A percentile compares a stretch with the other conserved stretches of the same genome.
Evolutionary conservation across 2,888 invertebrate genomes (phyloP).

Genomic region (Agrotis exclamationis): DNA sequence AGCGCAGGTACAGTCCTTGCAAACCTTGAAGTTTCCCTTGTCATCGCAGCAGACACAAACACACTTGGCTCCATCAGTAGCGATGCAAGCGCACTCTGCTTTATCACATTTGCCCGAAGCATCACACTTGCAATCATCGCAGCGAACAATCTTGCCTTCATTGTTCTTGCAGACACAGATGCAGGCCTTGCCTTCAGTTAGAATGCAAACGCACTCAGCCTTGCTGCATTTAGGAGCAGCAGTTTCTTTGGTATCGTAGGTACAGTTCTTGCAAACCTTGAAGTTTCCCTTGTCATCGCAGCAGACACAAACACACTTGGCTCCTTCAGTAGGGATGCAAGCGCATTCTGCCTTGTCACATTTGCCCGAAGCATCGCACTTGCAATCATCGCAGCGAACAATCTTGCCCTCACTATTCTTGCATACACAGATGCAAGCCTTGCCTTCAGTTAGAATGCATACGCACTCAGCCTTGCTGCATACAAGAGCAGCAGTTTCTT

Average conservation of each 20-base stretch:
- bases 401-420: conserved; percentile 29
- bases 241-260: conserved; percentile 2
- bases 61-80: conserved; percentile 56
- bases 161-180: conserved; percentile 51
- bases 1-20: conserved; percentile 58
- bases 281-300: conserved; percentile 34
- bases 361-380: conserved; percentile 47
- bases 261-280: conserved; percentile 40
- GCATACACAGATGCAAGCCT: conserved; percentile 49
- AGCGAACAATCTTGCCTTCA: conserved; percentile 29
- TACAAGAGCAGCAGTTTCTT: not conserved
- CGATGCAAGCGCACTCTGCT: conserved; percentile 56
- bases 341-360: conserved; percentile 11
- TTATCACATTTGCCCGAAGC: conserved; percentile 31
- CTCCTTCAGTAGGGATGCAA: conserved; percentile 61
- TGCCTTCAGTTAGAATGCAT: conserved; percentile 66
- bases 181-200: conserved; percentile 53
- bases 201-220: conserved; percentile 67
- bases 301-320: conserved; percentile 50
- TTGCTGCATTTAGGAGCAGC: conserved; percentile 42
- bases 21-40: conserved; percentile 1
- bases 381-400: conserved; percentile 61
- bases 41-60: conserved; percentile 35
- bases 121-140: conserved; percentile 44
- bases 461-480: conserved; percentile 32